These are phyloP conservation scores for Nemotelus nigrinus DNA, from an alignment of 2,888 invertebrate genomes.

Conservation along the genomic window DNA sequence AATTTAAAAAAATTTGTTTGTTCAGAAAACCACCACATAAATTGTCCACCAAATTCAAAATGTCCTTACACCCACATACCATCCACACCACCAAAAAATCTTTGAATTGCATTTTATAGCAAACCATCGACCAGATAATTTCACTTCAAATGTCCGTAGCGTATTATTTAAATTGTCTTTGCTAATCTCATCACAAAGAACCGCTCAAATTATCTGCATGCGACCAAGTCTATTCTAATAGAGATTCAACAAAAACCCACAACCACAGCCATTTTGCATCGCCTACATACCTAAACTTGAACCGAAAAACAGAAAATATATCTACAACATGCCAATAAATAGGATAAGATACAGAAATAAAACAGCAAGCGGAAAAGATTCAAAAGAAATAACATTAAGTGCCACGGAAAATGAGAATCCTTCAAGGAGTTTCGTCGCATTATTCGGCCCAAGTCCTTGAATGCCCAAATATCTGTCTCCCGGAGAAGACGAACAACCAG, in stretches of 20 bases:
- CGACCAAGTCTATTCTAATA: no score
- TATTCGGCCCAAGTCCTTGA: constrained; percentile 36
- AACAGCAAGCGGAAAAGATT: constrained; percentile 18
- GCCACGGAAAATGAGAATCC: constrained; percentile 38
- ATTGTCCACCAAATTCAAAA: no score
- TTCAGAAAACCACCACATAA: no score
- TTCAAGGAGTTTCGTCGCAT: constrained; percentile 35
- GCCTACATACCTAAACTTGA: no score
- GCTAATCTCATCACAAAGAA: constrained; percentile 2
- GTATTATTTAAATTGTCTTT: constrained; percentile 38
- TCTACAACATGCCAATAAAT: no score
- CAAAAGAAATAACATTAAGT: constrained; percentile 41
- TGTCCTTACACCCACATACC: no score
- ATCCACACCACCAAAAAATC: background rate
- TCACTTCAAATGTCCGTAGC: constrained; percentile 32
- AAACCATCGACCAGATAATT: constrained; percentile 31
- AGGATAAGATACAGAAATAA: background rate
- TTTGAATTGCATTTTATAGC: constrained; percentile 29
- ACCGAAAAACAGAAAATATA: no score
- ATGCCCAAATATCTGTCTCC: constrained; percentile 11
- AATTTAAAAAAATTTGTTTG: no score
- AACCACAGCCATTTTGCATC: no score
- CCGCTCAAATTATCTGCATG: no score
- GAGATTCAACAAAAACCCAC: no score
- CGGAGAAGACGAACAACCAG: background rate